Base-by-base conservation (phyloP, 2,797 vertebrate genomes). In the Podarcis siculus region DNA sequence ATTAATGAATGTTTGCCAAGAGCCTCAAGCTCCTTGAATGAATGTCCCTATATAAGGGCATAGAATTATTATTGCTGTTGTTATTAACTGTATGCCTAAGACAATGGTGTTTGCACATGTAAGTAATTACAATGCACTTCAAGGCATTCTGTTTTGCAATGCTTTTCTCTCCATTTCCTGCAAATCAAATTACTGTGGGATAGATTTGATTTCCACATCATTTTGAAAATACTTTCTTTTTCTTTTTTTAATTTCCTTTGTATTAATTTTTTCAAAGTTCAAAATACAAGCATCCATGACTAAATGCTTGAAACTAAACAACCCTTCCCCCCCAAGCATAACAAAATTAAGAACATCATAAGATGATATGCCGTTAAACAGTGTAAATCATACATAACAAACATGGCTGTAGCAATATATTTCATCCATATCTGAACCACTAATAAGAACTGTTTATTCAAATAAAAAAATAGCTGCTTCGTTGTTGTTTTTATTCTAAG, bases 121-220 rank as follows among this genome's bases (percentile, higher is more conserved):
- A 97, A 97, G 95, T 96, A 97, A 97, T 97, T 97, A 97, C 93
- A 94, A 95, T 96, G 94, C 96, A 96, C 96, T 97, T 97, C 95
- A 96, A 97, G 96, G 95, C 96, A 97, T 97, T 97, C 96, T 96
- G 96, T 95, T 96, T 97, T 96, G 95, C 96, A 96, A 96, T 97
- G 96, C 95, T 97, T 96, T 96, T 96, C 96, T 97, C 96, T 97
- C 94, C 94, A 94, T 97, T 97, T 97, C 96, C 95, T 97, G 94
- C 96, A 97, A 97, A 97, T 97, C 95, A 96, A 97, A 97, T 97
- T 97, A 97, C 94, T 94, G 92, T 95, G 92, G 95, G 95, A 88
- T 94, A 97, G 96, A 97, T 97, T 97, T 96, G 96, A 96, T 97
- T 97, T 97, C 95, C 95, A 97, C 96, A 96, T 97, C 94, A 96